These are phyloP conservation scores for Holocentrus rufus DNA, from an alignment of 2,797 vertebrate genomes.

Conservation along the genomic window DNA sequence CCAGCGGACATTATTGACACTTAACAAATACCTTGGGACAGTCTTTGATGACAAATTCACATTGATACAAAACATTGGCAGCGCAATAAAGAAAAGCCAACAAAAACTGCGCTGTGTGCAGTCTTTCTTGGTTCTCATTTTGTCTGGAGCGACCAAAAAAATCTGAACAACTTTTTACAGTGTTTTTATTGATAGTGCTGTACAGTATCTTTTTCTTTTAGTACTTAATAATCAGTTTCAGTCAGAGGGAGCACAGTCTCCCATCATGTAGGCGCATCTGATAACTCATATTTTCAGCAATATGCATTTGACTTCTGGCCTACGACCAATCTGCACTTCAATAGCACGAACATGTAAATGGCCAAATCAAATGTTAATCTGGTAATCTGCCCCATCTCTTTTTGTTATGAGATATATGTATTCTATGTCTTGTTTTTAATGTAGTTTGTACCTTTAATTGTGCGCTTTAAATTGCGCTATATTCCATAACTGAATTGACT, in stretches of 20 bases:
- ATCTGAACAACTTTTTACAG: conserved; percentile 17
- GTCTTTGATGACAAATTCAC: too few species aligned
- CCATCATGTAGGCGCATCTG: too few species aligned
- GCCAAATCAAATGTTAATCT: not conserved
- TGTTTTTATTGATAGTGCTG: conserved; percentile 40
- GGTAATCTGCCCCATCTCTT: not conserved
- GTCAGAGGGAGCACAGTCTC: conserved; percentile 5
- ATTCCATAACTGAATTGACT: not conserved
- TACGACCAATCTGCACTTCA: not conserved
- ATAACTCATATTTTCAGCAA: conserved; percentile 15
- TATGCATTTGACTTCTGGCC: conserved; percentile 21
- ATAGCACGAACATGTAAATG: conserved; percentile 14
- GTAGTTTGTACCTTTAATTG: not conserved
- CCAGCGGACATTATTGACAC: too few species aligned
- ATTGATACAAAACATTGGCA: conserved; percentile 5
- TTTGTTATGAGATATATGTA: conserved; percentile 1
- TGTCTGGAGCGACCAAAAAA: conserved; percentile 8
- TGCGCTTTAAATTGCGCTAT: not conserved
- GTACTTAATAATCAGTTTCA: not conserved
- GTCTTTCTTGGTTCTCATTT: conserved; percentile 29
- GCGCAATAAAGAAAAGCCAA: conserved; percentile 12
- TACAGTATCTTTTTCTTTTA: too few species aligned
- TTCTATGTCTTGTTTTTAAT: conserved; percentile 8
- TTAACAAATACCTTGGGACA: too few species aligned
- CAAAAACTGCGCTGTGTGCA: conserved; percentile 4